A percentile compares a stretch with the other conserved stretches of the same genome.
Evolutionary conservation across 1,140 invertebrate genomes (phyloP).

Genomic region (Hirudo medicinalis): DNA sequence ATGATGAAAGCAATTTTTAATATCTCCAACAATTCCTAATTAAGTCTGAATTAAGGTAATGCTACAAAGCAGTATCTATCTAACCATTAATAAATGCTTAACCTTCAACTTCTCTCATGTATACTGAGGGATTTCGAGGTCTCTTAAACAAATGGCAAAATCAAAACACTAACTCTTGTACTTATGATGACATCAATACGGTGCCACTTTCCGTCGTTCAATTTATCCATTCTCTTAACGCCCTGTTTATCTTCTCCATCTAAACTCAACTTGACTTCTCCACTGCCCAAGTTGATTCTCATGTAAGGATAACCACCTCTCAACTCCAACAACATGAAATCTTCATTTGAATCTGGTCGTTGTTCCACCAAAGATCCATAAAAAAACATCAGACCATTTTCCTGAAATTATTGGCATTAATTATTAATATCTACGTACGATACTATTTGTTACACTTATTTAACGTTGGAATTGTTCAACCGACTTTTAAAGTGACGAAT

Average conservation of each 20-base stretch:
- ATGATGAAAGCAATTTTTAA: too few species aligned
- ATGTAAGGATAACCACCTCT: slow-evolving; percentile 75
- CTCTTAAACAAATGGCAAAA: too few species aligned
- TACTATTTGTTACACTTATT: neutral
- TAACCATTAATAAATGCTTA: too few species aligned
- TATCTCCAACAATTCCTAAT: too few species aligned
- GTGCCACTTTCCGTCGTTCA: slow-evolving; percentile 93
- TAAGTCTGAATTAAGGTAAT: too few species aligned
- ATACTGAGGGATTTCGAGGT: too few species aligned
- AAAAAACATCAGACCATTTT: slow-evolving; percentile 75
- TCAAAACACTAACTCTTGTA: too few species aligned
- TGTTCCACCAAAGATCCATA: slow-evolving; percentile 82
- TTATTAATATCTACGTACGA: neutral
- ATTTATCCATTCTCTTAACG: slow-evolving; percentile 54
- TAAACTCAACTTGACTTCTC: slow-evolving; percentile 72
- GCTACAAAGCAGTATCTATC: too few species aligned
- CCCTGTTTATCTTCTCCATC: slow-evolving; percentile 42
- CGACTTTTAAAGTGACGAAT: slow-evolving; percentile 67
- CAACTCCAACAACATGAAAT: slow-evolving; percentile 85
- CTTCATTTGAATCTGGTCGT: slow-evolving; percentile 49
- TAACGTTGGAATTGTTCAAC: neutral
- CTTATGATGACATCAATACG: slow-evolving; percentile 67
- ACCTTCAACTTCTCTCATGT: too few species aligned
- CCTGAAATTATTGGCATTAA: slow-evolving; percentile 40
- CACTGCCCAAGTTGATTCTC: slow-evolving; percentile 85